Percentiles rank a stretch among this genome's conserved stretches.
phyloP scores from a whole-genome alignment of 30 jellyfish, hydroid and myxozoan species.

The Cassiopea andromeda region DNA sequence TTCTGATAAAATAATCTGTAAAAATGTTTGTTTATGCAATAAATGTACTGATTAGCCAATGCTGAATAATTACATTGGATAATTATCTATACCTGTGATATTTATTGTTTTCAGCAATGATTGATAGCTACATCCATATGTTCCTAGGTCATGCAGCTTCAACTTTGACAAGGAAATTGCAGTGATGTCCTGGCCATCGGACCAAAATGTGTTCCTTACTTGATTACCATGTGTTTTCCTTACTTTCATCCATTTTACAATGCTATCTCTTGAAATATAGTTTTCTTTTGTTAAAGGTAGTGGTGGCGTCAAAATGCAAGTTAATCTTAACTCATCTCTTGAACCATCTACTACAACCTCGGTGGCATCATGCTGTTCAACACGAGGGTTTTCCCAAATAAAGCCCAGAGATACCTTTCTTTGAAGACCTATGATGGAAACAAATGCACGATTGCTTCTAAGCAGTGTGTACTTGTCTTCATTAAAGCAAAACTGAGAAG shows the following conservation, averaged over 20 bases:
- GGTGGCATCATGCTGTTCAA: conserved; percentile 68
- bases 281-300: conserved; percentile 66
- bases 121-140: conserved; percentile 65
- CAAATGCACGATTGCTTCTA: no score
- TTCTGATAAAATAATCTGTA: no score
- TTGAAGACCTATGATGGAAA: conserved; percentile 30
- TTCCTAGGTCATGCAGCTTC: conserved; percentile 58
- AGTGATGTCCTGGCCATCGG: conserved; percentile 77
- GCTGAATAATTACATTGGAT: no score
- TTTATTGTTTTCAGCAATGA: conserved; percentile 37
- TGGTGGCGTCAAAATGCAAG: conserved; percentile 68
- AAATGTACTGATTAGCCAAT: no score
- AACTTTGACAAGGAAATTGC: conserved; percentile 63
- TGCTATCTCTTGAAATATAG: conserved; percentile 65
- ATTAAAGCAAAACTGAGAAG: no score
- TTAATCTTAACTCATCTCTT: conserved; percentile 51
- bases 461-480: no score
- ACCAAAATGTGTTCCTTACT: conserved; percentile 57
- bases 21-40: no score
- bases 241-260: conserved; percentile 72
- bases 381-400: conserved; percentile 82
- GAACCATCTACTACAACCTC: conserved; percentile 61
- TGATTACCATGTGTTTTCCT: conserved; percentile 43
- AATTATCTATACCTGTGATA: conserved; percentile 79
- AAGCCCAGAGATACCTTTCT: conserved; percentile 55